These are phyloP conservation scores for Antennarius maculatus DNA, from an alignment of 2,797 vertebrate genomes.

Conservation along the genomic window DNA sequence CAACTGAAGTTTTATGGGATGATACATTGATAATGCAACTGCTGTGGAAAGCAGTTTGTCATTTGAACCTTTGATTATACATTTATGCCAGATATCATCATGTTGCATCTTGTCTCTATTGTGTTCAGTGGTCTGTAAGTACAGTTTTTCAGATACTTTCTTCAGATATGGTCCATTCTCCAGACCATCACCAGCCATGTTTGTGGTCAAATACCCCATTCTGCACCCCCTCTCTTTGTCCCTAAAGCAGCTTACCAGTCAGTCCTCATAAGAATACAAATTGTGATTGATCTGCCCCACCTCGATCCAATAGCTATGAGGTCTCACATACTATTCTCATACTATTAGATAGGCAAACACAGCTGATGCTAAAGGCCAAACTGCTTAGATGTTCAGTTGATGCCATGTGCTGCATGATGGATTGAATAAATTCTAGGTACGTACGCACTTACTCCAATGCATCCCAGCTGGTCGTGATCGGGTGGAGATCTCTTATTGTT, in stretches of 20 bases:
- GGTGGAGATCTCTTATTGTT: slow-evolving; percentile 34
- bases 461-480: slow-evolving; percentile 67
- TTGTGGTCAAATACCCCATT: slow-evolving; percentile 34
- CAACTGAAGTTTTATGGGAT: slow-evolving; percentile 10
- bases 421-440: slow-evolving; percentile 53
- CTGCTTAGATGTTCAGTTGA: slow-evolving; percentile 60
- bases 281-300: slow-evolving; percentile 74
- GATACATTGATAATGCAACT: slow-evolving; percentile 7
- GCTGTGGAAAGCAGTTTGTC: background rate
- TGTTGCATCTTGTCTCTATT: slow-evolving; percentile 24
- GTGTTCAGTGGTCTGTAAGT: background rate
- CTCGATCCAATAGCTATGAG: slow-evolving; percentile 67
- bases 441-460: slow-evolving; percentile 52
- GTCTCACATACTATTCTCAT: slow-evolving; percentile 49
- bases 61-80: slow-evolving; percentile 26
- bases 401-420: slow-evolving; percentile 71
- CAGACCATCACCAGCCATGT: slow-evolving; percentile 8
- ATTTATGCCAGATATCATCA: slow-evolving; percentile 10
- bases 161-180: slow-evolving; percentile 4
- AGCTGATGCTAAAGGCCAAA: slow-evolving; percentile 71
- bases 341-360: slow-evolving; percentile 81
- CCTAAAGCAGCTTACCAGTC: slow-evolving; percentile 37
- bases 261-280: slow-evolving; percentile 64
- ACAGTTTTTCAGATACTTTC: background rate
- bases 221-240: background rate